Conservation (phyloP, 2,113 vertebrate genomes). For the Crocuta crocuta region DNA sequence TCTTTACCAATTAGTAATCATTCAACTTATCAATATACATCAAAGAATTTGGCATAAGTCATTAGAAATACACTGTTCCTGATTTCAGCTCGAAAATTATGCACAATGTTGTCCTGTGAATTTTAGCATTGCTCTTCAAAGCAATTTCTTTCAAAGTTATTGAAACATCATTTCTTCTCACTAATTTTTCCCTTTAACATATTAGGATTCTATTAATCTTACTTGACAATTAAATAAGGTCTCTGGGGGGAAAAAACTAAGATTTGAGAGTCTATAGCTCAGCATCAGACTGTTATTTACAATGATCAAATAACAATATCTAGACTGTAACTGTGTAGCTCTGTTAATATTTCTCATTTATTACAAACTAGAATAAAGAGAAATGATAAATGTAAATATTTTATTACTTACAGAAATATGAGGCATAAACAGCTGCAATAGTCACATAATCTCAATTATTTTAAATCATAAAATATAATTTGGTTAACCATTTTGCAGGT, state of each 20-base stretch:
- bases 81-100: not conserved
- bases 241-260: not conserved
- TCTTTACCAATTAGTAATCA: not conserved
- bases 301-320: not conserved
- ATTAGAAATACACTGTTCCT: not conserved
- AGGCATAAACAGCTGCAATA: not conserved
- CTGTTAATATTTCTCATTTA: not conserved
- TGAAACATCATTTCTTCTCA: conserved; percentile 7
- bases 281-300: not conserved
- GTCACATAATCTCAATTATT: not conserved
- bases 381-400: not conserved
- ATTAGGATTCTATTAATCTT: not conserved
- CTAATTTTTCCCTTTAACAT: not conserved
- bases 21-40: not conserved
- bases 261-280: not conserved
- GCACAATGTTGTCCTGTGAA: not conserved
- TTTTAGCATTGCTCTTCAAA: not conserved
- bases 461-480: not conserved
- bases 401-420: not conserved
- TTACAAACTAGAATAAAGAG: not conserved
- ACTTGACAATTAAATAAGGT: not conserved
- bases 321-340: not conserved
- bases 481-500: not conserved
- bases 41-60: not conserved
- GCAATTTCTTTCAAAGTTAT: conserved; percentile 25